phyloP scores from a whole-genome alignment of 2,888 invertebrate genomes.

The Norana najaformis region DNA sequence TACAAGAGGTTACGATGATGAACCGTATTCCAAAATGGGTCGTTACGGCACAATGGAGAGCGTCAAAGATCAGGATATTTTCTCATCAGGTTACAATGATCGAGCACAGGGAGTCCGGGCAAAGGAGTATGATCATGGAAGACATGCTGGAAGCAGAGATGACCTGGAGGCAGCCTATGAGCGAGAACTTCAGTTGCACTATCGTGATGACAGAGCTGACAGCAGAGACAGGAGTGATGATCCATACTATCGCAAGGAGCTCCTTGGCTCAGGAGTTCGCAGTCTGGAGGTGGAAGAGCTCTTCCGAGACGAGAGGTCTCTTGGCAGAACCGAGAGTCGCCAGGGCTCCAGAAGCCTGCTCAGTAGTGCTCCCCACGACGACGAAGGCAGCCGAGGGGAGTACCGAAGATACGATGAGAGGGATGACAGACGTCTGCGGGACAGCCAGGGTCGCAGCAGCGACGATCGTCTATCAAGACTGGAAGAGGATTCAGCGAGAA shows the following conservation, averaged over 20 bases:
- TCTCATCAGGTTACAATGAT: not conserved
- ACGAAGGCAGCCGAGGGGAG: not conserved
- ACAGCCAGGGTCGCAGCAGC: not conserved
- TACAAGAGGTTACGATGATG: not conserved
- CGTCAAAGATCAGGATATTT: conserved; percentile 15
- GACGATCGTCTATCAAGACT: not conserved
- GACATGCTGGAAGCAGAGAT: not conserved
- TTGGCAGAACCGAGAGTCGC: not conserved
- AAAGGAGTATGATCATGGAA: conserved; percentile 17
- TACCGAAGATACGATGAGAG: not conserved
- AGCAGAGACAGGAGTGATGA: not conserved
- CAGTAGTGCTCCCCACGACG: not conserved
- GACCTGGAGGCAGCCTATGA: not conserved
- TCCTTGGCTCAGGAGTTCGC: not conserved
- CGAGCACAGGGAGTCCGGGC: not conserved
- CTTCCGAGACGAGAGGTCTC: not conserved
- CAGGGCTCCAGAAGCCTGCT: not conserved
- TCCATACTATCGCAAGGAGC: not conserved
- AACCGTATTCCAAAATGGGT: conserved; percentile 4
- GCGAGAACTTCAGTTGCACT: conserved; percentile 14
- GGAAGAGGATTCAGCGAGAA: conserved; percentile 23
- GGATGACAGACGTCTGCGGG: conserved; percentile 8
- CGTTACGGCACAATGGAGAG: not conserved
- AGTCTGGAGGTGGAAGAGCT: conserved; percentile 5
- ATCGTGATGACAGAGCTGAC: not conserved